Conservation (phyloP, 1,140 invertebrate species). For the Aplysia californica region DNA sequence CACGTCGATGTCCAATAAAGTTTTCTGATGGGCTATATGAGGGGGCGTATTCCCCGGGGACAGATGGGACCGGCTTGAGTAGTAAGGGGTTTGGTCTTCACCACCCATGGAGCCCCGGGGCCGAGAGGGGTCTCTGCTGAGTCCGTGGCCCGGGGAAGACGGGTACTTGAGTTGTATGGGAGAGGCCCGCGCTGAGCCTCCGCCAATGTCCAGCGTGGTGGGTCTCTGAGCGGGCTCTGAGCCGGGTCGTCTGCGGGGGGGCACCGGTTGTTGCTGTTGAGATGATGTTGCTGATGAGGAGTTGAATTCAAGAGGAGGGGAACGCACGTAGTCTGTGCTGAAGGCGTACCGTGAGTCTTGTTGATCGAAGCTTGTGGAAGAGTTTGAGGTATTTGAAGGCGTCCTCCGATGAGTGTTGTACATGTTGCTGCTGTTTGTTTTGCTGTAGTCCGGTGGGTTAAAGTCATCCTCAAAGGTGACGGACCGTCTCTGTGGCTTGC, state of each 20-base stretch:
- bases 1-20: conserved; percentile 74
- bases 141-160: conserved; percentile 34
- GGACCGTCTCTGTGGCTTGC: conserved; percentile 59
- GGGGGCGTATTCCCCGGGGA: conserved; percentile 65
- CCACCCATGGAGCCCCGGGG: conserved; percentile 28
- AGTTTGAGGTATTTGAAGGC: conserved; percentile 79
- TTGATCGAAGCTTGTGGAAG: conserved; percentile 64
- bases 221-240: conserved; percentile 76
- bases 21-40: conserved; percentile 67
- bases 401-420: conserved; percentile 73
- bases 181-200: not conserved
- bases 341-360: conserved; percentile 65
- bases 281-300: conserved; percentile 54
- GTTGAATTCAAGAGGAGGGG: conserved; percentile 65
- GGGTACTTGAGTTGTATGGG: conserved; percentile 37
- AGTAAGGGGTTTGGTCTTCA: conserved; percentile 50
- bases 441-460: conserved; percentile 38
- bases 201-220: conserved; percentile 74
- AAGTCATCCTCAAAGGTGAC: conserved; percentile 66
- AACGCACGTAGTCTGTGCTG: conserved; percentile 70
- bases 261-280: conserved; percentile 58
- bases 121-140: conserved; percentile 32
- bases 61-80: conserved; percentile 55
- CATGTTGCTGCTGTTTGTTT: conserved; percentile 44
- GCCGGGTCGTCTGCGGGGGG: conserved; percentile 67